Evolutionary conservation across 2,113 vertebrate genomes (phyloP).

Genomic region (Mesoclemmys tuberculata): DNA sequence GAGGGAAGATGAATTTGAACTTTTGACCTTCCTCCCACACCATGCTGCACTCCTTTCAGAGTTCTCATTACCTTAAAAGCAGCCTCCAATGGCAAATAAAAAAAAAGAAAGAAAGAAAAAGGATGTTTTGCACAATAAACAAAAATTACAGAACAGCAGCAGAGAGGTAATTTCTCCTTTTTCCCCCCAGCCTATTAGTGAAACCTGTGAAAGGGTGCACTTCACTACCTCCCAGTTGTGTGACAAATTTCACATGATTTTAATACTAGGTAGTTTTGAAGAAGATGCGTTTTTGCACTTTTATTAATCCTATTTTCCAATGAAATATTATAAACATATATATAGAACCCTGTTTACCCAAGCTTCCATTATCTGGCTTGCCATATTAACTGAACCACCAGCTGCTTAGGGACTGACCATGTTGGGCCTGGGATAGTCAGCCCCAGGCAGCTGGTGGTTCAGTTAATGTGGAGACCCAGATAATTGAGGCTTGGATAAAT

Average conservation of each 20-base stretch:
- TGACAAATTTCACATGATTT: neutral
- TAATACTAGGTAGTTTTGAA: neutral
- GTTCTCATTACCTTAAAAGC: neutral
- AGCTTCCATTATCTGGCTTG: too few relatives aligned
- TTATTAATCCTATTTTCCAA: neutral
- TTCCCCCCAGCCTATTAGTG: neutral
- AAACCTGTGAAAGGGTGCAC: neutral
- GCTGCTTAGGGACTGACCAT: too few relatives aligned
- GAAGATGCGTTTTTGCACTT: neutral
- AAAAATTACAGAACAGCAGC: neutral
- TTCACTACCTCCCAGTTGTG: neutral
- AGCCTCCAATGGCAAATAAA: neutral
- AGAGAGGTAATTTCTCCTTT: neutral
- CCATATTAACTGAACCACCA: too few relatives aligned
- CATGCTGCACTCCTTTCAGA: neutral
- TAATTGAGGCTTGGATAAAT: too few relatives aligned
- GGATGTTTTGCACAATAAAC: neutral
- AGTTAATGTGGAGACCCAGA: too few relatives aligned
- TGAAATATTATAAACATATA: neutral
- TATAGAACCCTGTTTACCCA: too few relatives aligned
- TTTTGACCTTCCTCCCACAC: neutral
- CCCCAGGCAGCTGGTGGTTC: too few relatives aligned
- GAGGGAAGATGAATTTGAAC: neutral
- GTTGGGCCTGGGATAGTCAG: too few relatives aligned
- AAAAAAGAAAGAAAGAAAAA: neutral